Evolutionary conservation across 30 jellyfish, hydroid and myxozoan genomes (phyloP).

Genomic region (Cassiopea xamachana): DNA sequence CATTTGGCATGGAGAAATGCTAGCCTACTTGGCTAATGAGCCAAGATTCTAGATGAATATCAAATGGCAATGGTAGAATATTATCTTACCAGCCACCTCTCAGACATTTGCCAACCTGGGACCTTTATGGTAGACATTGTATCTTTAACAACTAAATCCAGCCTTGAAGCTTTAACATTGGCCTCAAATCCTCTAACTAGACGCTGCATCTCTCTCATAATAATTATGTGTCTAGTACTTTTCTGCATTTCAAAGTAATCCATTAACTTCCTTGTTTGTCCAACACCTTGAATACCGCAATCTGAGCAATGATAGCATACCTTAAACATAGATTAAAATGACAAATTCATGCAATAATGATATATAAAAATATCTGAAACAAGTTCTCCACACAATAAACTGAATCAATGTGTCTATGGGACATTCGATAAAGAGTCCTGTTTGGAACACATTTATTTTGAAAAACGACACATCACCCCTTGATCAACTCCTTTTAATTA

Average conservation of each 20-base stretch:
- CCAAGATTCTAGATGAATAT: too few relatives aligned
- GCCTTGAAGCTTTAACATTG: conserved; percentile 72
- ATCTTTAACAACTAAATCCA: conserved; percentile 69
- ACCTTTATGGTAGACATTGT: conserved; percentile 81
- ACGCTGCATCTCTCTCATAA: conserved; percentile 66
- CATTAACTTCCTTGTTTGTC: conserved; percentile 72
- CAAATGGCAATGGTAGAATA: neutral
- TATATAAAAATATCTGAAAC: too few relatives aligned
- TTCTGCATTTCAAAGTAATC: conserved; percentile 51
- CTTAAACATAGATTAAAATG: conserved; percentile 34
- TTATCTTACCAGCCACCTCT: conserved; percentile 90
- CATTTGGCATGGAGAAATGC: neutral
- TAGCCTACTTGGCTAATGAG: too few relatives aligned
- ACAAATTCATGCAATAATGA: too few relatives aligned
- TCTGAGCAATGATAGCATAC: conserved; percentile 92
- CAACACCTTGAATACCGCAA: conserved; percentile 63
- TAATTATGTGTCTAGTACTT: conserved; percentile 48
- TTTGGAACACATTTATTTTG: too few relatives aligned
- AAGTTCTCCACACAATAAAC: too few relatives aligned
- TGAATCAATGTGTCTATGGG: too few relatives aligned
- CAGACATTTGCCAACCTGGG: conserved; percentile 92
- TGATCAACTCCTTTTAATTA: too few relatives aligned
- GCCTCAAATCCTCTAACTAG: conserved; percentile 77
- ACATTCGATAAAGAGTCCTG: too few relatives aligned
- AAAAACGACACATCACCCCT: too few relatives aligned